Base-by-base conservation (phyloP, 1,140 invertebrate genomes). In the Pollicipes pollicipes region DNA sequence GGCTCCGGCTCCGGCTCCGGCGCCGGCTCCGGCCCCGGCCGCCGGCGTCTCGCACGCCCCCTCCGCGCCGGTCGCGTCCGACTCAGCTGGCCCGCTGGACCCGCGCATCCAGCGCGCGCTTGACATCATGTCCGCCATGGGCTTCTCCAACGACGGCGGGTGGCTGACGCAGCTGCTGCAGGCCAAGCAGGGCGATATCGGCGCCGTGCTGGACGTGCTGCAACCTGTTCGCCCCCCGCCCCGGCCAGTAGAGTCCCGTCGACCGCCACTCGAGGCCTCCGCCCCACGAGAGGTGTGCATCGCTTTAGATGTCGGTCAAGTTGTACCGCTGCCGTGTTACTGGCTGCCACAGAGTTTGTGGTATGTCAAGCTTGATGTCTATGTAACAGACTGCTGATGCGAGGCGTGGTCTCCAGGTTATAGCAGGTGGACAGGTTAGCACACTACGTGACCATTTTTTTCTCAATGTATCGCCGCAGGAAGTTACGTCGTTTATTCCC, bases 61-160 rank as follows among this genome's bases (percentile, higher is more conserved):
- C 26, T 29, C 69, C 4, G 66, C 31, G 35, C 30, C 66, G 28
- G 30, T 37, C 24, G 28, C 31, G 30, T 13, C 68, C 28, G 71
- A 69, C 17, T 28, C 29, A 37, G 66, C 73, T 35, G 35, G 16
- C 16, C 67, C 64, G 28, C 68, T 72, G 70, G 84, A 86, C 80
- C 82, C 85, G 24, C 82, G 80, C 70, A 85, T 89, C 84, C 70
- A 77, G 78, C 4, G 82, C 84, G 45, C 81, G 30, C 70, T 91
- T 68, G 78, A 85, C 68, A 82, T 85, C 66, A 90, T 93, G 88
- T 81, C 87, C 76, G 78, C 83, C 2, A 93, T 93, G 90, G 90
- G 90, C 35, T 93, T 91, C 78, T 84, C 83, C 68, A 88, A 91
- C 77, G 86, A 90, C 71, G 85, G 85, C 68, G 82, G 81, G 37